Evolutionary conservation across 2,888 invertebrate genomes (phyloP), one percentile per base, ranked within the genome.

Genomic region (Lycia hirtaria): DNA sequence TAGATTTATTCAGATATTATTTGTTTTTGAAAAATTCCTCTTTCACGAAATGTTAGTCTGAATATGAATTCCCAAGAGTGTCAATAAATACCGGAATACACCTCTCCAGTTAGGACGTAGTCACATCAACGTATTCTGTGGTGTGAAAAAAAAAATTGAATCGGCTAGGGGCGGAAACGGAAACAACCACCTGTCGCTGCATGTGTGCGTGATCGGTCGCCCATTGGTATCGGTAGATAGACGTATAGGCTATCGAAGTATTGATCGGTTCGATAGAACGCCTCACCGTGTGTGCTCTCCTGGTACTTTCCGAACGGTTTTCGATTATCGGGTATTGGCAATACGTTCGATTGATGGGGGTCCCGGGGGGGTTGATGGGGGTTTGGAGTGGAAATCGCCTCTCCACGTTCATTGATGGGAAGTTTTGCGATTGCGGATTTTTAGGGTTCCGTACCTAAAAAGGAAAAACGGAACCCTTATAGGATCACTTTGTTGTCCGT

Each of bases 311-410:
- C 88, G 87, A 92, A 87, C 87, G 82, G 78, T 82, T 80, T 76
- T 83, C 84, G 85, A 86, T 86, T 89, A 92, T 91, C 81, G 89
- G 83, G 76, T 79, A 90, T 91, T 85, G 81, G 79, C 86, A 71
- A 89, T 90, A 88, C 69, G 65, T 69, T 74, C 78, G 71, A 82
- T 80, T 75, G 47, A 50, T 48, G 44, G 38, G n/a, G n/a, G n/a
- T n/a, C n/a, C n/a, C n/a, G n/a, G n/a, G n/a, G n/a, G n/a, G n/a
- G n/a, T n/a, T n/a, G n/a, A n/a, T n/a, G n/a, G n/a, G n/a, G 22
- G 20, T 30, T 40, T 20, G 65, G 37, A 41, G 55, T 44, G 35
- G 12, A 41, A 35, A 19, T 40, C 38, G 40, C 52, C 30, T 19
- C 22, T 38, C 30, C 20, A 15, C 35, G 22, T 61, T 54, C 45